Evolutionary conservation across 2,113 vertebrate species (phyloP), one percentile per base, ranked within the genome.

Genomic region (Otocyon megalotis): DNA sequence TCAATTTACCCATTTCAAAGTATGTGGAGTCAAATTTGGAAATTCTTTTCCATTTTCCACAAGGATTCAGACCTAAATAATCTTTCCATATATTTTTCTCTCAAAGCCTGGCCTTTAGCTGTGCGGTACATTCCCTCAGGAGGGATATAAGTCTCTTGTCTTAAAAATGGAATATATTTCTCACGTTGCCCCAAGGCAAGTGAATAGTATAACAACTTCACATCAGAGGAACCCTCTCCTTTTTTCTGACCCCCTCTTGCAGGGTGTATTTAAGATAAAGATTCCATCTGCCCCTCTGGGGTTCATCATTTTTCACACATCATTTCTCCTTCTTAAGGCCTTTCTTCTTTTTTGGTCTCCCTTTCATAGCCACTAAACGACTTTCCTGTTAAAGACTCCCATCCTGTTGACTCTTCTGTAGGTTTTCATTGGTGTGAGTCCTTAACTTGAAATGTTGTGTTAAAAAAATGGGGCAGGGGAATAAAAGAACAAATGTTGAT

Each of bases 121-220:
- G 58, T 80, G 58, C 26, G 26, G 58, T 24, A 5, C 35, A 22
- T 80, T 93, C 89, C 79, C 96, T 93, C 43, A 84, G 83, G 96
- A 93, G 83, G 15, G 35, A 94, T 94, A 60, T 67, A 71, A 86
- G 67, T 89, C 90, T 97, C 53, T 90, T 88, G 56, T 90, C 96
- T 96, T 94, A 97, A 97, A 97, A 90, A 92, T 76, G 53, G 82
- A 95, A 67, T 71, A 3, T 77, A 94, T 92, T 95, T 93, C 94
- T 95, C 50, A 90, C 1, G 1, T n/a, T 83, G 79, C 93, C 93
- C 72, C 62, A 62, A 89, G 82, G 92, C 83, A 84, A 89, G 74
- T 53, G 69, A 94, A 54, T 24, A 74, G 80, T 81, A 4, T 72
- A 71, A 82, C 7, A 76, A 87, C 60, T 50, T 88, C 24, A 5